Conservation (phyloP, 2,888 invertebrate species). For the Polydrusus cervinus region DNA sequence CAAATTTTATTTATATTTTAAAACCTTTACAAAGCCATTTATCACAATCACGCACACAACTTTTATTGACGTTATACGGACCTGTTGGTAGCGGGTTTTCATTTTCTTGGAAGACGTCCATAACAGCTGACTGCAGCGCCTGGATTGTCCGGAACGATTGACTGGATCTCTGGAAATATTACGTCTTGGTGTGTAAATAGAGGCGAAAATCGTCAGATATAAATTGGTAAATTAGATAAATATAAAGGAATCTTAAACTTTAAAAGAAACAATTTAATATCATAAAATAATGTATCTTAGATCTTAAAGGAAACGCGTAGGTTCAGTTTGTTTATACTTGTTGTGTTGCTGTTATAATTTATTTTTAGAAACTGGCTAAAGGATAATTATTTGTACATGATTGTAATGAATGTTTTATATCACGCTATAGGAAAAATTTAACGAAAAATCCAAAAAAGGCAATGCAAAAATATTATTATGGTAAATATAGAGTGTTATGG, state of each 20-base stretch:
- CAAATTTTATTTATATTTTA: background rate
- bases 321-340: too few species aligned
- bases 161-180: slow-evolving; percentile 33
- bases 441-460: too few species aligned
- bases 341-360: too few species aligned
- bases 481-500: too few species aligned
- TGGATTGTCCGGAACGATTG: slow-evolving; percentile 21
- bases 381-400: too few species aligned
- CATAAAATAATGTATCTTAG: too few species aligned
- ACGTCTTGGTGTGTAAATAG: slow-evolving; percentile 36
- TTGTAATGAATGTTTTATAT: too few species aligned
- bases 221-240: background rate
- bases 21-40: slow-evolving; percentile 9
- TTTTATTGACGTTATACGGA: slow-evolving; percentile 49
- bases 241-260: background rate
- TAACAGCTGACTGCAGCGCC: slow-evolving; percentile 30
- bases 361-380: too few species aligned
- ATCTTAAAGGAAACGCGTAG: too few species aligned
- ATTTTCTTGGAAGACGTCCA: slow-evolving; percentile 57
- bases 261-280: too few species aligned
- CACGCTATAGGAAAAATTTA: too few species aligned
- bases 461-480: too few species aligned
- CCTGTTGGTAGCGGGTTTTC: slow-evolving; percentile 55
- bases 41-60: slow-evolving; percentile 24
- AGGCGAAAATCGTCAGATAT: background rate